Evolutionary conservation across 1,140 invertebrate genomes (phyloP).

Genomic region (Hermetia illucens): DNA sequence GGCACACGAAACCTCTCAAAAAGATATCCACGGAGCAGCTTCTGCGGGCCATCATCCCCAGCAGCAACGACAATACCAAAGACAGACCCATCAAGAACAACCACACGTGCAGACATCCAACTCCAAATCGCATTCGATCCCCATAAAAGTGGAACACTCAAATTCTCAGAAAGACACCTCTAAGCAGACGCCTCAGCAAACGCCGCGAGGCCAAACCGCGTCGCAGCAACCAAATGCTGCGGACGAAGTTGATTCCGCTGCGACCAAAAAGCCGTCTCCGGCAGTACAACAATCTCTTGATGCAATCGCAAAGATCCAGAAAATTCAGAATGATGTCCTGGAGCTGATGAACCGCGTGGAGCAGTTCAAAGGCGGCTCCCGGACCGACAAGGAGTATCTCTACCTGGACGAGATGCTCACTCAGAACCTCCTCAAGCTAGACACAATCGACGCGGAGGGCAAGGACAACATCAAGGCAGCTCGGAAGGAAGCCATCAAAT

Average conservation of each 20-base stretch:
- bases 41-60: neutral
- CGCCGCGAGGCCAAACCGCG: conserved; percentile 8
- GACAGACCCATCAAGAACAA: neutral
- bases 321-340: conserved; percentile 59
- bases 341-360: conserved; percentile 58
- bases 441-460: conserved; percentile 76
- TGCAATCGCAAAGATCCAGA: conserved; percentile 55
- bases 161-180: too few relatives aligned
- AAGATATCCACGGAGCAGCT: neutral
- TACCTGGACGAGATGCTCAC: conserved; percentile 80
- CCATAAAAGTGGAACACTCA: too few relatives aligned
- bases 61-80: neutral
- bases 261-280: conserved; percentile 22
- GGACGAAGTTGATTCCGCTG: conserved; percentile 15
- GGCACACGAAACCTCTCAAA: neutral
- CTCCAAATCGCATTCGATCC: too few relatives aligned
- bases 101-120: neutral
- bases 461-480: conserved; percentile 68
- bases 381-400: conserved; percentile 63
- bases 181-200: conserved; percentile 4
- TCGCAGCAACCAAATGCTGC: conserved; percentile 9
- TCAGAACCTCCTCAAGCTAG: conserved; percentile 69
- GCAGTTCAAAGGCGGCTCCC: conserved; percentile 51
- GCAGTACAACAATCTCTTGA: conserved; percentile 13
- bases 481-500: conserved; percentile 68